phyloP scores from a whole-genome alignment of 2,113 vertebrate species.

The Polyodon spathula region DNA sequence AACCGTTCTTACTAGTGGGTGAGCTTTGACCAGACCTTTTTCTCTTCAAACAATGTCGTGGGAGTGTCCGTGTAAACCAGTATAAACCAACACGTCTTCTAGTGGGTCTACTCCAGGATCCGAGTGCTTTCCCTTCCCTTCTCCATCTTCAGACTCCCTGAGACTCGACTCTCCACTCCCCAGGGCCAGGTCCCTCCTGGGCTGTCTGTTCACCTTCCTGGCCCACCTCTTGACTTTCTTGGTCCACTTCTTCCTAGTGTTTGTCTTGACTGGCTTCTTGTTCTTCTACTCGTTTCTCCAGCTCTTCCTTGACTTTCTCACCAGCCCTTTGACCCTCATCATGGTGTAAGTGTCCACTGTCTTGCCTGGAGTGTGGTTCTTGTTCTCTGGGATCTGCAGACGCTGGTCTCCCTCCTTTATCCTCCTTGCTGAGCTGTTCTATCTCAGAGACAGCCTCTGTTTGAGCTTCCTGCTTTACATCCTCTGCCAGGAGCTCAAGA shows the following conservation, averaged over 20 bases:
- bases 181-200: background rate
- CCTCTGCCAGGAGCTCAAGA: background rate
- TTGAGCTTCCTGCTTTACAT: background rate
- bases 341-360: background rate
- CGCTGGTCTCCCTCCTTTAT: background rate
- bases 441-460: background rate
- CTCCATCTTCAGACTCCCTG: background rate
- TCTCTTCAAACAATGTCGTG: slow-evolving; percentile 43
- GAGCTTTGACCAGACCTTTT: slow-evolving; percentile 24
- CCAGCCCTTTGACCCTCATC: background rate
- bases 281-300: background rate
- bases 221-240: background rate
- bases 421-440: background rate
- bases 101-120: background rate
- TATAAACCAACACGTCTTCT: slow-evolving; percentile 50
- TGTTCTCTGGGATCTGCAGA: background rate
- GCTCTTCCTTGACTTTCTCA: slow-evolving; percentile 7
- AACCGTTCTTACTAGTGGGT: slow-evolving; percentile 74
- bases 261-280: background rate
- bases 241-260: background rate
- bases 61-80: slow-evolving; percentile 51
- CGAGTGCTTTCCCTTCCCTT: background rate
- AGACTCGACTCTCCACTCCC: background rate
- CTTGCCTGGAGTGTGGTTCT: background rate
- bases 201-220: background rate